Conservation (phyloP, 2,113 vertebrate genomes). For the Crotophaga sulcirostris region DNA sequence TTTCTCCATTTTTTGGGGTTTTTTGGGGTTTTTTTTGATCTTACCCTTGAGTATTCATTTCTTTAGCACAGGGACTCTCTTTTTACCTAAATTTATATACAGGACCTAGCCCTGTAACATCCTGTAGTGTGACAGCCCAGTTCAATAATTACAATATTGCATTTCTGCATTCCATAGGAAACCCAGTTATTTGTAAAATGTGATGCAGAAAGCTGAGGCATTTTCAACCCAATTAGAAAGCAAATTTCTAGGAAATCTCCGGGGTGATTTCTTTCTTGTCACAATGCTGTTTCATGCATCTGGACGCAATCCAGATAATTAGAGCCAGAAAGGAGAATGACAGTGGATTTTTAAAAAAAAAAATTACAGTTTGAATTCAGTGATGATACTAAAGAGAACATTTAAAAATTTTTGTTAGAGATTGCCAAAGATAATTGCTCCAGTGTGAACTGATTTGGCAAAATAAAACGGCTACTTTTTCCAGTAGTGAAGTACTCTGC, state of each 20-base stretch:
- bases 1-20: neutral
- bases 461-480: neutral
- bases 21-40: neutral
- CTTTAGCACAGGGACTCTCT: neutral
- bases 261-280: slow-evolving; percentile 24
- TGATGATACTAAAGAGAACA: slow-evolving; percentile 5
- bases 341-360: neutral
- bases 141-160: neutral
- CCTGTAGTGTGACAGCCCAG: neutral
- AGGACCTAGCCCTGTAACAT: neutral
- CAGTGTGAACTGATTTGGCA: neutral
- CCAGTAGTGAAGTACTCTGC: neutral
- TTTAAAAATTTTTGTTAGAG: slow-evolving; percentile 19
- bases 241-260: slow-evolving; percentile 47
- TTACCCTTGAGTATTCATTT: neutral
- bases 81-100: neutral
- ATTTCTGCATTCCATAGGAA: neutral
- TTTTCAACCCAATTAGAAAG: slow-evolving; percentile 48
- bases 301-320: slow-evolving; percentile 35
- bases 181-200: neutral
- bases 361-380: neutral
- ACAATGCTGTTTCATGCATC: slow-evolving; percentile 22
- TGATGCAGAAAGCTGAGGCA: neutral
- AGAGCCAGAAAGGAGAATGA: slow-evolving; percentile 15
- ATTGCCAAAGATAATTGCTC: slow-evolving; percentile 16